Base-by-base conservation (phyloP, 2,888 invertebrate genomes). In the Esperia sulphurella region DNA sequence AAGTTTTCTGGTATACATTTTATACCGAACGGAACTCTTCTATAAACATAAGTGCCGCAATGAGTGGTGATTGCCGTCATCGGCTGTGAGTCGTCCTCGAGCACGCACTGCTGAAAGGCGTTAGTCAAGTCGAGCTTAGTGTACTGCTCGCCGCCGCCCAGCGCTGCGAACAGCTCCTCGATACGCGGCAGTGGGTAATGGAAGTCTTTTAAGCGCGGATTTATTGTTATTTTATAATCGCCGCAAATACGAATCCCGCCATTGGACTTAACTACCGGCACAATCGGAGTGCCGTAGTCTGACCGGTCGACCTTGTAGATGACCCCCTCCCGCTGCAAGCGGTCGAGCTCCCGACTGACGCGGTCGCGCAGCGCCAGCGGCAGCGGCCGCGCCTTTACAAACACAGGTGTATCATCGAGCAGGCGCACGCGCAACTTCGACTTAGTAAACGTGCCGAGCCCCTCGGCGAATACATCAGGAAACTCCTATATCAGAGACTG, bases 271-370 rank as follows among this genome's bases (percentile, higher is more conserved):
- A 58, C 40, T 2, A 59, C 56, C 5, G 58, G 60, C 1, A 65
- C 61, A 9, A 60, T 56, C 1, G 57, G 66, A 12, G 65, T 68
- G 7, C 61, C 65, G 41, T 59, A 63, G 8, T 63, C 63, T 0
- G 63, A 21, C n/a, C n/a, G n/a, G n/a, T n/a, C n/a, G n/a, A n/a
- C n/a, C n/a, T n/a, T n/a, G n/a, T n/a, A n/a, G n/a, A 68, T 62
- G 7, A 51, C 49, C 28, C 51, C 57, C 38, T 57, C 61, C 14
- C 46, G 45, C 41, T 58, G 55, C 33, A 69, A 46, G 0, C 65
- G 58, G 6, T 55, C 51, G 6, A 68, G 49, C 46, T 66, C 65
- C 9, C 14, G 44, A 31, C 57, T 60, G 8, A 62, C 61, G 8
- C 48, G 53, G 38, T 28, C 51, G 29, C 59, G 59, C 46, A 65